Percentiles rank a stretch among this genome's conserved stretches.
Evolutionary conservation across 2,888 invertebrate species (phyloP).

Genomic region (Empis livida): DNA sequence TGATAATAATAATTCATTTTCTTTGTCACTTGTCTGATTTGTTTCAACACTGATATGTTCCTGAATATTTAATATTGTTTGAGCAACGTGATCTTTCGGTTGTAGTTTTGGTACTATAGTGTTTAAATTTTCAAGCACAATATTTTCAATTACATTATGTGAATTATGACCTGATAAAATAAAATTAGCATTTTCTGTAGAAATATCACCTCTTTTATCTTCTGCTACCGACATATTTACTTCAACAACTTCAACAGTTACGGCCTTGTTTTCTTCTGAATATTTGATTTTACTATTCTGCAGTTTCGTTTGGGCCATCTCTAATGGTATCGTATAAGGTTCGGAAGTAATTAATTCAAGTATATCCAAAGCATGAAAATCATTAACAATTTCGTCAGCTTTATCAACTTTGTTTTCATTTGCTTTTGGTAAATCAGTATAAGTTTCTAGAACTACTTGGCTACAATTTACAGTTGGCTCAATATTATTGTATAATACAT

Average conservation of each 20-base stretch:
- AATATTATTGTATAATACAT: constrained; percentile 31
- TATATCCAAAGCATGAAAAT: no score
- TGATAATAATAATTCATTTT: constrained; percentile 13
- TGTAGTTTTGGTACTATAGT: constrained; percentile 8
- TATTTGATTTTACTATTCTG: constrained; percentile 7
- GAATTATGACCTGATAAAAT: constrained; percentile 14
- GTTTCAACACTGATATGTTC: constrained; percentile 19
- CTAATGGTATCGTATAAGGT: no score
- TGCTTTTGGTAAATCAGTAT: no score
- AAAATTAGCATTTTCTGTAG: constrained; percentile 14
- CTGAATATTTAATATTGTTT: constrained; percentile 14
- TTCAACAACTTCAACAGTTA: constrained; percentile 17
- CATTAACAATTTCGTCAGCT: no score
- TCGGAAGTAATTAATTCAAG: no score
- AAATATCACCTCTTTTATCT: constrained; percentile 12
- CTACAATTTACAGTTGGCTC: constrained; percentile 14
- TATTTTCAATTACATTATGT: constrained; percentile 16
- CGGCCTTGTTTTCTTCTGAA: constrained; percentile 12
- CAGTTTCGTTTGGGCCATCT: no score
- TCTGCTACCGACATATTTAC: constrained; percentile 12
- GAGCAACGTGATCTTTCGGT: constrained; percentile 15
- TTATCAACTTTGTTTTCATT: no score
- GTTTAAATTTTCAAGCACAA: constrained; percentile 17
- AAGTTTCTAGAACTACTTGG: constrained; percentile 5
- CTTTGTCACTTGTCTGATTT: constrained; percentile 20